Percentiles rank a stretch among this genome's conserved stretches.
Conservation (phyloP, 2,113 vertebrate species). For the Peromyscus polionotus region DNA sequence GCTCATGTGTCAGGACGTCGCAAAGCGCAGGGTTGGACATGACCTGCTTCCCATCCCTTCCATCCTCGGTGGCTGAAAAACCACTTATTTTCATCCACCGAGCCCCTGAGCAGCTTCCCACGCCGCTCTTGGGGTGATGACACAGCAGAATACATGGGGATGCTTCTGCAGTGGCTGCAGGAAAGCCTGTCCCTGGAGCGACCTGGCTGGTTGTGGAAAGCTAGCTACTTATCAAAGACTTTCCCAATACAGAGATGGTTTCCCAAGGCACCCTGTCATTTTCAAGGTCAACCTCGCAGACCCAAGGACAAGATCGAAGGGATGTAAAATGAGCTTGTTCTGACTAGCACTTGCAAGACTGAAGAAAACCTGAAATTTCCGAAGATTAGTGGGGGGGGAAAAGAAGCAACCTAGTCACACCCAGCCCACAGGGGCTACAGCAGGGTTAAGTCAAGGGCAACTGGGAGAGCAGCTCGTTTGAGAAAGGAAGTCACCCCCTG, state of each 20-base stretch:
- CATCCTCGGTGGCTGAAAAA: background rate
- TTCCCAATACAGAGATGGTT: background rate
- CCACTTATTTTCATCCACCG: background rate
- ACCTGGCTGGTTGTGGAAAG: background rate
- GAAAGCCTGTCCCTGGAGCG: background rate
- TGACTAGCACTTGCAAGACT: background rate
- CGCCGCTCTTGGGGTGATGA: conserved; percentile 29
- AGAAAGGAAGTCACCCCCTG: background rate
- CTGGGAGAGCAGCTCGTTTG: background rate
- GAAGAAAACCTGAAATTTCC: background rate
- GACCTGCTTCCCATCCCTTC: background rate
- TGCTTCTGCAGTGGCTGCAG: background rate
- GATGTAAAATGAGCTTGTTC: background rate
- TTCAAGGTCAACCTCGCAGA: conserved; percentile 60
- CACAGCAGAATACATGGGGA: conserved; percentile 67
- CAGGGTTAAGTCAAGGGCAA: conserved; percentile 36
- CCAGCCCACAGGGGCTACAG: background rate
- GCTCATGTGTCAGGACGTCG: background rate
- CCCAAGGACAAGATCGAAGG: background rate
- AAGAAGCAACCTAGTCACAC: background rate
- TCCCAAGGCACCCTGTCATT: background rate
- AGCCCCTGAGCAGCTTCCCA: background rate
- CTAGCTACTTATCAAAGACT: background rate
- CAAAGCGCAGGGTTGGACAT: background rate
- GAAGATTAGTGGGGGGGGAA: background rate